These are phyloP conservation scores for Eupithecia tripunctaria DNA, from an alignment of 2,888 invertebrate genomes.

Conservation along the genomic window DNA sequence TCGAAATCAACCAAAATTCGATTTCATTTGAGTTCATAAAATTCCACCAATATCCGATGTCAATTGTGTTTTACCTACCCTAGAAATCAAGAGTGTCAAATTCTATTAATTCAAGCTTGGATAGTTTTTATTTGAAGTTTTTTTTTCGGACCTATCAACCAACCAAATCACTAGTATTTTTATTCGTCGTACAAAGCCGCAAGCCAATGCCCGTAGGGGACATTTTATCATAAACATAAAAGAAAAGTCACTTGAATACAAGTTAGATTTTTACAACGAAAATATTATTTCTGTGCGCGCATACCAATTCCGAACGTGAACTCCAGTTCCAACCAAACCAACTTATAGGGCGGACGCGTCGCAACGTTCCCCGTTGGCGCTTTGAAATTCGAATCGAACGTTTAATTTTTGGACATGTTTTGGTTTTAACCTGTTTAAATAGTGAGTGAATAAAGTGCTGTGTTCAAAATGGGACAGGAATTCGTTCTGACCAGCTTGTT, in stretches of 20 bases:
- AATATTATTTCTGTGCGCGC: slow-evolving; percentile 15
- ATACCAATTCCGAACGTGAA: slow-evolving; percentile 34
- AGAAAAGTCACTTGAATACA: background rate
- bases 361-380: slow-evolving; percentile 32
- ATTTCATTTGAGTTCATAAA: background rate
- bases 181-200: background rate
- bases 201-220: background rate
- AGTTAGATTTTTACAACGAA: background rate
- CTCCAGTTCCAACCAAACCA: slow-evolving; percentile 48
- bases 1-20: background rate
- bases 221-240: slow-evolving; percentile 9
- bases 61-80: background rate
- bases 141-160: too few species aligned
- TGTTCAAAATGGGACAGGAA: slow-evolving; percentile 63
- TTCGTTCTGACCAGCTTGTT: slow-evolving; percentile 58
- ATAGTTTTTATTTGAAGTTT: too few species aligned
- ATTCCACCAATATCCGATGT: background rate
- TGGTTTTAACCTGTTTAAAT: slow-evolving; percentile 25
- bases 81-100: background rate
- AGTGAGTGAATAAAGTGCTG: slow-evolving; percentile 50
- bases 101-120: too few species aligned
- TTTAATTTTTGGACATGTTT: slow-evolving; percentile 35
- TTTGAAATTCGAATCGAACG: slow-evolving; percentile 35
- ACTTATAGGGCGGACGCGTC: slow-evolving; percentile 37
- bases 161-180: too few species aligned